Evolutionary conservation across 2,888 invertebrate genomes (phyloP).

Genomic region (Epiperipatus broadwayi): DNA sequence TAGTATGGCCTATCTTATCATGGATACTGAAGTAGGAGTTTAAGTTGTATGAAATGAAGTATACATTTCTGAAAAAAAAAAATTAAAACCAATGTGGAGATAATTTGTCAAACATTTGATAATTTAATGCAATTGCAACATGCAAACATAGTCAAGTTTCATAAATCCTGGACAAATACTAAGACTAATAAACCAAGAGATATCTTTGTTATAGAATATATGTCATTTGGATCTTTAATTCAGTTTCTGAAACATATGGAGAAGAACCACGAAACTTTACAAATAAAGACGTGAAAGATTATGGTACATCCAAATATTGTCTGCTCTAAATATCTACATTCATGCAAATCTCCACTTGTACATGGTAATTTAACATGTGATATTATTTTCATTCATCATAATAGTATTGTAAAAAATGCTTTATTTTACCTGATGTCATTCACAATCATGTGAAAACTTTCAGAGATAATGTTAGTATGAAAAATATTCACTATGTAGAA

Average conservation of each 20-base stretch:
- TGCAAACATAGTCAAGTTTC: slow-evolving; percentile 97
- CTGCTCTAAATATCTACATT: slow-evolving; percentile 98
- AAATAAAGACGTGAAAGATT: slow-evolving; percentile 62
- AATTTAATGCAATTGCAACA: slow-evolving; percentile 92
- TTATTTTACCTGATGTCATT: too few relatives aligned
- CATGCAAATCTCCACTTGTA: slow-evolving; percentile 94
- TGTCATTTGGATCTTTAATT: slow-evolving; percentile 97
- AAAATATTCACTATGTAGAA: too few relatives aligned
- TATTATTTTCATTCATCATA: slow-evolving; percentile 99
- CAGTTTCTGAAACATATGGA: slow-evolving; percentile 96
- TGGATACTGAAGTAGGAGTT: too few relatives aligned
- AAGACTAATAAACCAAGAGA: slow-evolving; percentile 88
- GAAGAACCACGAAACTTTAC: slow-evolving; percentile 74
- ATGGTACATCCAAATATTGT: slow-evolving; percentile 98
- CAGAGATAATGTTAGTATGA: too few relatives aligned
- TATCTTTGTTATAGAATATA: slow-evolving; percentile 99
- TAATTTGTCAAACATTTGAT: slow-evolving; percentile 91
- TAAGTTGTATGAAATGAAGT: too few relatives aligned
- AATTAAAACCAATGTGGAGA: too few relatives aligned
- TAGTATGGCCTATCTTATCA: too few relatives aligned
- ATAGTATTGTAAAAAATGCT: slow-evolving; percentile 99
- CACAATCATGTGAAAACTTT: too few relatives aligned
- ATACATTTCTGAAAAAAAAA: too few relatives aligned
- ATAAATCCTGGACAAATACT: slow-evolving; percentile 97
- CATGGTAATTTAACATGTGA: slow-evolving; percentile 96